Evolutionary conservation across 1,140 invertebrate species (phyloP).

Genomic region (Drosophila ercepeae): DNA sequence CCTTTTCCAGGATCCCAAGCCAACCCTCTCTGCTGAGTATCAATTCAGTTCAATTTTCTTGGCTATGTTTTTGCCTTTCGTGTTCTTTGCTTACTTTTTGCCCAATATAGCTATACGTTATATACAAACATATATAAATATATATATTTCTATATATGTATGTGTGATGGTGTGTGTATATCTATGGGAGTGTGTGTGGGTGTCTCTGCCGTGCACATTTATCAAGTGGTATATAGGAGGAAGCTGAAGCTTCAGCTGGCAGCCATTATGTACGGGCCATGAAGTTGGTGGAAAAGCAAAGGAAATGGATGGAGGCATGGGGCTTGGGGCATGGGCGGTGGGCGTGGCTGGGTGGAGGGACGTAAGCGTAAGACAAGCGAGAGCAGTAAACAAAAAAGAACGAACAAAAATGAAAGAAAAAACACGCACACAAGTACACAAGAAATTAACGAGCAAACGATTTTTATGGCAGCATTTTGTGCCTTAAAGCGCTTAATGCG

Average conservation of each 20-base stretch:
- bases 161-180: constrained; percentile 9
- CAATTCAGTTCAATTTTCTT: constrained; percentile 52
- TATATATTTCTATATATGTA: constrained; percentile 25
- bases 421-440: constrained; percentile 65
- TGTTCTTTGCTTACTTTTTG: constrained; percentile 62
- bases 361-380: constrained; percentile 68
- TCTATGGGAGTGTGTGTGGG: constrained; percentile 36
- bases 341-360: constrained; percentile 6
- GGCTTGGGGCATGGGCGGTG: constrained; percentile 14
- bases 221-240: constrained; percentile 55
- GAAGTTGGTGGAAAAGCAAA: constrained; percentile 14
- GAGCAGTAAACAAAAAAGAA: constrained; percentile 68
- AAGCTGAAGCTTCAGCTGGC: constrained; percentile 60
- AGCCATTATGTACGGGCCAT: constrained; percentile 44
- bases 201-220: constrained; percentile 52
- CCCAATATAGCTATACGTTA: constrained; percentile 44
- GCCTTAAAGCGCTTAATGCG: constrained; percentile 82
- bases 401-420: constrained; percentile 49
- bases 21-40: constrained; percentile 18
- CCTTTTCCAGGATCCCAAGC: background rate
- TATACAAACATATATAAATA: constrained; percentile 44
- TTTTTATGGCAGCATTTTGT: constrained; percentile 82
- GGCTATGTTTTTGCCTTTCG: constrained; percentile 32
- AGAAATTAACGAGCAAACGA: constrained; percentile 82
- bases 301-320: constrained; percentile 8